These are phyloP conservation scores for Forbesichthys agassizii DNA, from an alignment of 2,113 vertebrate species.

Conservation along the genomic window DNA sequence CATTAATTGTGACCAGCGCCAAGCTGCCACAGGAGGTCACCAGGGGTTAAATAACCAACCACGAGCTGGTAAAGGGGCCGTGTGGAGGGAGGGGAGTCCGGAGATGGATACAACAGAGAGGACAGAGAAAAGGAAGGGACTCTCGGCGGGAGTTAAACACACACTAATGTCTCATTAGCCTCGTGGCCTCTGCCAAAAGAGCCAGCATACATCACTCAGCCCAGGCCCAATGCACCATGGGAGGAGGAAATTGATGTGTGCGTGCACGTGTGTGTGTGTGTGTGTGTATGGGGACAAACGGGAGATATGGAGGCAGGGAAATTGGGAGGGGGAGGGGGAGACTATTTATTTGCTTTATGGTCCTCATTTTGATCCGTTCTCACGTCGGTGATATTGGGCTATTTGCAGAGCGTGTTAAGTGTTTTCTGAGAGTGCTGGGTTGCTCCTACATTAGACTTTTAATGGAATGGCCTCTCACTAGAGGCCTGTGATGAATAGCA, in stretches of 20 bases:
- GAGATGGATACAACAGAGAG: conserved; percentile 45
- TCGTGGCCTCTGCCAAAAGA: conserved; percentile 72
- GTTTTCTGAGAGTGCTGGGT: conserved; percentile 46
- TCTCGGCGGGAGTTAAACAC: conserved; percentile 78
- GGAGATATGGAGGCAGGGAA: neutral
- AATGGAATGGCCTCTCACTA: conserved; percentile 55
- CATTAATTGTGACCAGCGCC: conserved; percentile 31
- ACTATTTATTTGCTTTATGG: conserved; percentile 70
- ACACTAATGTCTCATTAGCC: conserved; percentile 93
- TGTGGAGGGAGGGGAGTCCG: conserved; percentile 27
- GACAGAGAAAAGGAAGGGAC: conserved; percentile 41
- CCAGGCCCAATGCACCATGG: conserved; percentile 44
- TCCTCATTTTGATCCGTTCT: conserved; percentile 45
- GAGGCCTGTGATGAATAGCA: conserved; percentile 49
- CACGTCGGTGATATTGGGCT: conserved; percentile 26
- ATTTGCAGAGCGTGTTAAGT: conserved; percentile 57
- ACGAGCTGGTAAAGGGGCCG: conserved; percentile 78
- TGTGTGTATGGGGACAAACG: neutral
- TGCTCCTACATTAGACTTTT: conserved; percentile 52
- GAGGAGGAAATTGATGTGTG: conserved; percentile 50
- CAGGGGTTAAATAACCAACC: conserved; percentile 69
- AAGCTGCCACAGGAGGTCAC: conserved; percentile 56
- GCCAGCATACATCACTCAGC: conserved; percentile 71
- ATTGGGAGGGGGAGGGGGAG: conserved; percentile 39
- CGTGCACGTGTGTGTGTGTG: conserved; percentile 12